Evolutionary conservation across 2,888 invertebrate species (phyloP), one percentile per base, ranked within the genome.

Genomic region (Polydrusus cervinus): DNA sequence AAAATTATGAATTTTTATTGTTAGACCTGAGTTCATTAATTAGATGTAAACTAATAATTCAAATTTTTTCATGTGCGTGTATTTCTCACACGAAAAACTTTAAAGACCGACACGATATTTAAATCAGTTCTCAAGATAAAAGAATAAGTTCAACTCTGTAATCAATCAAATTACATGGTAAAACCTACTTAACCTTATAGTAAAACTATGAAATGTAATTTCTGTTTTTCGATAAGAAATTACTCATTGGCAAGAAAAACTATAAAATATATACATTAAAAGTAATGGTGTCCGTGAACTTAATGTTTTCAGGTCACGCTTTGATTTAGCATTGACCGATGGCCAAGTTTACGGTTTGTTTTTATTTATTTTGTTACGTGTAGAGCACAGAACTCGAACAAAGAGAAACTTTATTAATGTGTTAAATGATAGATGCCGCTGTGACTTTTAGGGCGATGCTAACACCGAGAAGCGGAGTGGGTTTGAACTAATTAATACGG

Each of bases 131-230:
- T 51, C 11, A 9, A 8, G 18, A 18, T 10, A 51, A 20, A 10
- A 51, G 20, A 10, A 11, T 18, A 18, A 18, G 49, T 18, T 49
- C 5, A 7, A 13, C 51, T 10, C 10, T 51, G 20, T 51, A 51
- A 51, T 51, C 51, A 51, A 51, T 51, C 51, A 51, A 18, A 10
- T 51, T 51, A 51, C 51, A 51, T 51, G 51, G 51, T 51, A 51
- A 51, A 51, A 20, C 51, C 18, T 51, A 18, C 13, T 51, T 51
- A 51, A 51, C 20, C 20, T 20, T 3, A 34, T 34, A 49, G 47
- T 16, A 16, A 8, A 14, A 49, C 9, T 9, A 3, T 20, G 20
- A 51, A 7, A 51, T 51, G 18, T 10, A 51, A 20, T 51, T 18
- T 51, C 10, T 51, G 5, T 20, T 51, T 51, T 20, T 2, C 18